Percentiles rank a stretch among this genome's conserved stretches.
Conservation (phyloP, 2,113 vertebrate genomes). For the Pleuronectes platessa region DNA sequence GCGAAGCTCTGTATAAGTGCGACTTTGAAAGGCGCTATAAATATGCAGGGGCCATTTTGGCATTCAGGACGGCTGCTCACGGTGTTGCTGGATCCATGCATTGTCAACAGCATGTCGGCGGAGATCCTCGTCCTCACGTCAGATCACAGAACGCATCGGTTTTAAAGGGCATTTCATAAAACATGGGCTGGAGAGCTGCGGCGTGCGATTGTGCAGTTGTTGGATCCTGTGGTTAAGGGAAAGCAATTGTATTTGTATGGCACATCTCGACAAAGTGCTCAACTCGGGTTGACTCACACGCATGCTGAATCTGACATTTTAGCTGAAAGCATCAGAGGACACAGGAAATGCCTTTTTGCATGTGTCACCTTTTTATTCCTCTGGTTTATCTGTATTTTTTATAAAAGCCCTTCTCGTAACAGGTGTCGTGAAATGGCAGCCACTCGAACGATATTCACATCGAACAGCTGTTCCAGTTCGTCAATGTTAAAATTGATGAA, state of each 20-base stretch:
- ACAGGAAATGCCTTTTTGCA: too few species aligned
- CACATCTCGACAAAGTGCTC: background rate
- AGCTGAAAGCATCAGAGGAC: background rate
- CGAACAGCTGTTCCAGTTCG: too few species aligned
- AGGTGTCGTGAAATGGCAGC: too few species aligned
- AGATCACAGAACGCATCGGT: background rate
- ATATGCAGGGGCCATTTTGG: background rate
- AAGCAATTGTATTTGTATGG: too few species aligned
- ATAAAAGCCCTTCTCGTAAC: too few species aligned
- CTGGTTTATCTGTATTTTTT: too few species aligned
- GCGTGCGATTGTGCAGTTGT: background rate
- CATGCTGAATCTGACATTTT: background rate
- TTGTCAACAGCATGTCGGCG: constrained; percentile 3
- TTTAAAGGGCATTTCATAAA: constrained; percentile 6
- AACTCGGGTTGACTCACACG: background rate
- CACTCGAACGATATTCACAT: too few species aligned
- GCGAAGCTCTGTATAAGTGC: background rate
- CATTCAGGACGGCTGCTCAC: background rate
- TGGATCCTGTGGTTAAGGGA: background rate
- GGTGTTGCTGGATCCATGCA: background rate
- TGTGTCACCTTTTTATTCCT: too few species aligned
- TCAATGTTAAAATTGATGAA: too few species aligned
- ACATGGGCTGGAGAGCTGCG: background rate
- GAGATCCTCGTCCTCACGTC: constrained; percentile 5
- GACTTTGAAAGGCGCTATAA: background rate